Evolutionary conservation across 2,888 invertebrate species (phyloP).

Genomic region (Latheticus oryzae): DNA sequence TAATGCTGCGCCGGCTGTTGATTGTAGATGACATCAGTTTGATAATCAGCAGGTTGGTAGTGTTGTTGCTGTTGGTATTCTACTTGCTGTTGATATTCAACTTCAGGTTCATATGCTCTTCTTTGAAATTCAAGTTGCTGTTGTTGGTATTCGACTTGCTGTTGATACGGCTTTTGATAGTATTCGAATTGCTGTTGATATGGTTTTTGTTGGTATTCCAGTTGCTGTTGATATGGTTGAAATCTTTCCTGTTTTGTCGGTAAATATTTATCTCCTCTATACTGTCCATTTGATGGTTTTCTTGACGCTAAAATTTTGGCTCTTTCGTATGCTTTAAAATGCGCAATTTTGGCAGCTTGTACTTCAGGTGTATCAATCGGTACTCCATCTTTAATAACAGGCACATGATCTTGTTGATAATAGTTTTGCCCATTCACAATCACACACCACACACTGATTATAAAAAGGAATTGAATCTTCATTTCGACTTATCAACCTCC

Average conservation of each 20-base stretch:
- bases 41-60: conserved; percentile 6
- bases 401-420: conserved; percentile 31
- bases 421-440: conserved; percentile 16
- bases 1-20: conserved; percentile 12
- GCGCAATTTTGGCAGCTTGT: conserved; percentile 44
- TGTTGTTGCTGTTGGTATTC: conserved; percentile 5
- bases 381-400: conserved; percentile 45
- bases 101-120: too few species aligned
- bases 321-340: conserved; percentile 41
- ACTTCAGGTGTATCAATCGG: conserved; percentile 47
- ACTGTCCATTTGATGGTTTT: conserved; percentile 24
- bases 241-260: neutral
- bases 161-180: too few species aligned
- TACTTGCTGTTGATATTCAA: too few species aligned
- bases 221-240: neutral
- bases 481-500: conserved; percentile 34
- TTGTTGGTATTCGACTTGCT: conserved; percentile 3
- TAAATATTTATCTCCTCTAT: conserved; percentile 7
- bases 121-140: too few species aligned
- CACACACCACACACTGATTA: conserved; percentile 22
- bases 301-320: conserved; percentile 36
- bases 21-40: conserved; percentile 8
- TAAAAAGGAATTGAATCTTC: conserved; percentile 32
- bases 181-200: conserved; percentile 1
- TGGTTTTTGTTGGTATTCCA: conserved; percentile 14